Conservation (phyloP, 2,888 invertebrate genomes). For the Cryptosula pallasiana region DNA sequence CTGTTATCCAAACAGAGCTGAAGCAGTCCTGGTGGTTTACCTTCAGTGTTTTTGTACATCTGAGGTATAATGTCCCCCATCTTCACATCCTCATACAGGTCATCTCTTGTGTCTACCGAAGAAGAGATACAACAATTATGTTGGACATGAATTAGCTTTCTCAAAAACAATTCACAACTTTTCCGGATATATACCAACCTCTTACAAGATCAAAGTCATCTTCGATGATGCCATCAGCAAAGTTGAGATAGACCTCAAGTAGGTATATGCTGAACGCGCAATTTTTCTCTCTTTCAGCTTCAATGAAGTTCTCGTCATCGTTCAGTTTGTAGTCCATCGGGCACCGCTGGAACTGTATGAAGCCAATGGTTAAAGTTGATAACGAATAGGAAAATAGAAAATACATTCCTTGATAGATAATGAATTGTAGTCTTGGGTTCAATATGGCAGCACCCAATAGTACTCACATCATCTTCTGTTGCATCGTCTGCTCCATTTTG, state of each 20-base stretch:
- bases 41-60: slow-evolving; percentile 18
- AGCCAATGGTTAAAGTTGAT: too few relatives aligned
- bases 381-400: too few relatives aligned
- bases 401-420: too few relatives aligned
- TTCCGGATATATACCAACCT: not conserved
- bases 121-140: too few relatives aligned
- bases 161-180: too few relatives aligned
- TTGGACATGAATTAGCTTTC: too few relatives aligned
- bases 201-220: slow-evolving; percentile 24
- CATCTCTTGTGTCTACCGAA: slow-evolving; percentile 17
- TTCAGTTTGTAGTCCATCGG: slow-evolving; percentile 25
- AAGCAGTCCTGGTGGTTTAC: slow-evolving; percentile 9
- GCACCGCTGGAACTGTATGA: not conserved
- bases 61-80: slow-evolving; percentile 1
- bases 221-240: slow-evolving; percentile 24
- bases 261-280: slow-evolving; percentile 22
- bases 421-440: too few relatives aligned
- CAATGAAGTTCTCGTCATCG: slow-evolving; percentile 22
- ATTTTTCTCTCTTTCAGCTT: slow-evolving; percentile 12
- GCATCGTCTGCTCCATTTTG: slow-evolving; percentile 27
- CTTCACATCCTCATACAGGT: slow-evolving; percentile 23
- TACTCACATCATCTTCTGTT: slow-evolving; percentile 27
- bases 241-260: slow-evolving; percentile 24
- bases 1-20: slow-evolving; percentile 20
- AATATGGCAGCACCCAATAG: not conserved